Percentiles rank a stretch among this genome's conserved stretches.
Conservation (phyloP, 2,888 invertebrate species). For the Drosophila subsilvestris region DNA sequence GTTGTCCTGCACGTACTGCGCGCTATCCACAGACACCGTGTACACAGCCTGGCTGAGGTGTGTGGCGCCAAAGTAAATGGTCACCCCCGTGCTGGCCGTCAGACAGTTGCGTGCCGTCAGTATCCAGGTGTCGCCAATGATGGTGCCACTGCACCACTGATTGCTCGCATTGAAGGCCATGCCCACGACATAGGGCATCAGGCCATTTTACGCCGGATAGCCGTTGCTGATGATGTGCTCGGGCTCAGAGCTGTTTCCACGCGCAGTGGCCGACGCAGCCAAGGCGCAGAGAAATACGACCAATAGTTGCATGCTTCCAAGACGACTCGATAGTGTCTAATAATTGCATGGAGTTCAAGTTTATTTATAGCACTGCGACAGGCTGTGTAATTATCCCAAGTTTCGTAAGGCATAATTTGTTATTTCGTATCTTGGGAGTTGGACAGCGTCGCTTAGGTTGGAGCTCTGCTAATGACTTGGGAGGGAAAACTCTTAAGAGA, state of each 20-base stretch:
- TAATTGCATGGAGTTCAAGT: not conserved
- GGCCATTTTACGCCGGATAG: constrained; percentile 24
- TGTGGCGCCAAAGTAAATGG: constrained; percentile 27
- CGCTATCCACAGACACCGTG: not conserved
- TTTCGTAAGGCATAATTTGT: constrained; percentile 16
- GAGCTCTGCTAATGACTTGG: not conserved
- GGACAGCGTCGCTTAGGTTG: not conserved
- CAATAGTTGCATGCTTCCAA: constrained; percentile 17
- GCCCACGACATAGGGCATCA: constrained; percentile 32
- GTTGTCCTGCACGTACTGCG: constrained; percentile 2
- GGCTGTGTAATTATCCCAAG: constrained; percentile 22
- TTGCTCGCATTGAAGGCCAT: constrained; percentile 24
- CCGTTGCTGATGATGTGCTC: constrained; percentile 35
- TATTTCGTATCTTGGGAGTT: constrained; percentile 10
- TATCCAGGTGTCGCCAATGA: constrained; percentile 35
- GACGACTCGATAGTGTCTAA: not conserved
- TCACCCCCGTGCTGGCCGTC: constrained; percentile 28
- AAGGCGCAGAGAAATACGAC: constrained; percentile 1
- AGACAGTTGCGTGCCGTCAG: constrained; percentile 24
- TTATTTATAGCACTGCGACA: constrained; percentile 15
- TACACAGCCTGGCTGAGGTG: constrained; percentile 9
- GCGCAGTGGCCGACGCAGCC: not conserved
- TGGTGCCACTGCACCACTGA: constrained; percentile 33
- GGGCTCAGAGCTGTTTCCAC: not conserved
- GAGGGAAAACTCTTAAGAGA: too few species aligned